Evolutionary conservation across 2,797 vertebrate species (phyloP), one percentile per base, ranked within the genome.

Genomic region (Acrocephalus scirpaceus): DNA sequence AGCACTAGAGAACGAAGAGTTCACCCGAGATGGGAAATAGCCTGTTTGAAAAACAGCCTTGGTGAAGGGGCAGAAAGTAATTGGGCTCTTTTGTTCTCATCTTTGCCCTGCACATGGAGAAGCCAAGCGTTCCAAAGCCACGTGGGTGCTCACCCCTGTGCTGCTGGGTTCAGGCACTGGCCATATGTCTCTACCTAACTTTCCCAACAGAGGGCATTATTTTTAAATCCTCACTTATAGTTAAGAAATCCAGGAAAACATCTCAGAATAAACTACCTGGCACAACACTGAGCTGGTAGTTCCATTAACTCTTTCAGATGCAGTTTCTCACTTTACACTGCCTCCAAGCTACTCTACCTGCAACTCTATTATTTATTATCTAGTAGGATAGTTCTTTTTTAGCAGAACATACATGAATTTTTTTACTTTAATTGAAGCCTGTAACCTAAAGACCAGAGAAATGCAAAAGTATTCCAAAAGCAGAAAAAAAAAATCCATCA

Each of bases 1-100:
- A 95, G 83, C 90, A 74, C 75, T 90, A 95, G 56, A 72, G 71
- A 60, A 96, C 85, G 75, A 88, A 92, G 86, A 94, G 88, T 74
- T 94, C 91, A 94, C 32, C 10, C 7, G 0, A 82, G 81, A 89
- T n/a, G 19, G 38, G 72, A 93, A 95, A 77, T 42, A 67, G 66
- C 13, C 76, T 19, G 30, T 73, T n/a, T 61, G 76, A 91, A 70
- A 94, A 95, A 56, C 40, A 36, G 69, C 77, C 88, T 19, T 71
- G 65, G 79, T 67, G 82, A 88, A 79, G 60, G 51, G 53, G 90
- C 44, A 86, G 66, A 92, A 93, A 92, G 90, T 51, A 90, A 94
- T 77, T 86, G 45, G 45, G 21, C n/a, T 90, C 75, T 90, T 85
- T 82, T 85, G 40, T 84, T 79, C 60, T 72, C 11, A 1, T 64